phyloP scores from a whole-genome alignment of 2,113 vertebrate species.

The Dasyprocta punctata region DNA sequence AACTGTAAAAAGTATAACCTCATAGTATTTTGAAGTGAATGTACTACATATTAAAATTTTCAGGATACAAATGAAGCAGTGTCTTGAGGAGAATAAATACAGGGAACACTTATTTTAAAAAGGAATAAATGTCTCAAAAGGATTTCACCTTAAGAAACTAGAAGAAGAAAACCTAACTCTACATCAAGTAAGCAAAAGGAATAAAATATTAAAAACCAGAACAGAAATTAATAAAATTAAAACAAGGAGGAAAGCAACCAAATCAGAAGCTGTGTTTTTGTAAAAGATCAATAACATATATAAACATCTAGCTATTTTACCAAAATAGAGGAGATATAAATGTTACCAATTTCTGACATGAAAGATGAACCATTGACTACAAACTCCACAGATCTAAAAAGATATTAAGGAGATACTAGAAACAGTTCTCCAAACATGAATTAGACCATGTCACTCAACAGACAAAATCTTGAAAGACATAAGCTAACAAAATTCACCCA shows the following conservation, averaged over 20 bases:
- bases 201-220: conserved; percentile 10
- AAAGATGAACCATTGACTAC: neutral
- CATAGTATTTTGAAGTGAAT: neutral
- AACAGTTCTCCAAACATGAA: neutral
- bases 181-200: neutral
- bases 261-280: neutral
- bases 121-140: neutral
- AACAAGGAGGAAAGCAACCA: neutral
- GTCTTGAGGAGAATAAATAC: neutral
- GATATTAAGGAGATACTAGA: neutral
- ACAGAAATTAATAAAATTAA: conserved; percentile 18
- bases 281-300: conserved; percentile 8
- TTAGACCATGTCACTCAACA: neutral
- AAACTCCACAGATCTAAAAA: neutral
- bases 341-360: neutral
- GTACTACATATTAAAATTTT: neutral
- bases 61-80: neutral
- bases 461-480: neutral
- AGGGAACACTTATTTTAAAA: neutral
- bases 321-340: neutral
- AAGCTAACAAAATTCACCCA: neutral
- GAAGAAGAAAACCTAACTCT: neutral
- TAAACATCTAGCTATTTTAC: neutral
- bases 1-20: neutral
- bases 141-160: neutral